Base-by-base conservation (phyloP, 2,797 vertebrate species). In the Falco naumanni region DNA sequence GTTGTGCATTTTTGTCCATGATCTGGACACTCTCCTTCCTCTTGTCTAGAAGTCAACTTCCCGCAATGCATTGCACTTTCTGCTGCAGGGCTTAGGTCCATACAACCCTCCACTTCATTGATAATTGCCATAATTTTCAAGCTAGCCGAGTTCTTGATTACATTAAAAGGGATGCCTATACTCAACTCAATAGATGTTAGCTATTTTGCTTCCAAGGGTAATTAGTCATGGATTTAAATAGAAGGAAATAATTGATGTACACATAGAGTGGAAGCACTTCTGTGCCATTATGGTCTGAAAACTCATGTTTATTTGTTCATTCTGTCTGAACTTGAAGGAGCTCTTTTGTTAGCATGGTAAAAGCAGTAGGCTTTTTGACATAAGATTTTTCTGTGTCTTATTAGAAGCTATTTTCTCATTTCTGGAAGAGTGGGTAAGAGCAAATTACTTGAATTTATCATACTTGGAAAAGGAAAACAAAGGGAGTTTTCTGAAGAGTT, bases 221-320 rank as follows among this genome's bases (percentile, higher is more conserved):
- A 93, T 96, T 95, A 96, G 86, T 87, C 84, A 91, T 78, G 90
- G 78, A 71, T 95, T 95, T 92, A 95, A 96, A 96, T 31, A 95
- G 90, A 81, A 81, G 72, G 89, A 87, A 87, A 89, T 96, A 94
- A 95, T 95, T 95, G 86, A 96, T 85, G 78, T 89, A 80, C 86
- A 80, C 69, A 81, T 19, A 53, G 78, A 91, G 65, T 92, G 65
- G 87, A 92, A 89, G 71, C 84, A 89, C 84, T 95, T 92, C 81
- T 92, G 76, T 96, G 68, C 84, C 89, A 91, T 89, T 92, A 85
- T 29, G 34, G 84, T 85, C 84, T 95, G 89, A 87, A 96, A 87
- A 90, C 51, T 91, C 41, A 6, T 90, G 74, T 80, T 93, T 95
- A 77, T 93, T 93, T 96, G 57, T 93, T 92, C 84, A n/a, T 93